Percentiles rank a stretch among this genome's conserved stretches.
Conservation (phyloP, 2,797 vertebrate genomes). For the Neomorphus geoffroyi region DNA sequence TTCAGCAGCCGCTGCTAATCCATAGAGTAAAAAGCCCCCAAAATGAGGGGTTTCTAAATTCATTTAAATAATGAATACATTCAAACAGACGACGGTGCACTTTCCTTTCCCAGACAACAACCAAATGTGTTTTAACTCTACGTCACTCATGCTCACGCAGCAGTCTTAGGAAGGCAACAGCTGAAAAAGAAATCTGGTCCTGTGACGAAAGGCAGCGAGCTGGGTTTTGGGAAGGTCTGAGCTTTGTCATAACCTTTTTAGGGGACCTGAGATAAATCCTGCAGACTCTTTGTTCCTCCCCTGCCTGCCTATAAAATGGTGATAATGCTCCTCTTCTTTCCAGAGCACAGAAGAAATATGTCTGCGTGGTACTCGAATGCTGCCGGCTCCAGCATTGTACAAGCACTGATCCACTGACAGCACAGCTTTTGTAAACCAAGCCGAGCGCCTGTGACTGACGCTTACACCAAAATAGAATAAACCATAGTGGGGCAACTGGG, state of each 20-base stretch:
- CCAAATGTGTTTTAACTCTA: not conserved
- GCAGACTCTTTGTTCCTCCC: not conserved
- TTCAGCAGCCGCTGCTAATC: not conserved
- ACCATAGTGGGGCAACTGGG: not conserved
- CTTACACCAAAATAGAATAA: not conserved
- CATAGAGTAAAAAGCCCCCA: not conserved
- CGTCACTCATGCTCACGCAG: rapidly evolving
- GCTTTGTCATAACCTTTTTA: not conserved
- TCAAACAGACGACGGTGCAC: rapidly evolving
- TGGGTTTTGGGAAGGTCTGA: not conserved
- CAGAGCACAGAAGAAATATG: not conserved
- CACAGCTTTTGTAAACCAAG: not conserved
- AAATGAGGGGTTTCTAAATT: not conserved
- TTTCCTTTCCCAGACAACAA: not conserved
- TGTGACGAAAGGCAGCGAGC: not conserved
- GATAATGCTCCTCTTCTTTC: not conserved
- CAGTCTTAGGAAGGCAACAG: not conserved
- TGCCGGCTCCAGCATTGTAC: not conserved
- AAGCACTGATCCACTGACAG: not conserved
- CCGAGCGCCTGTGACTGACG: not conserved
- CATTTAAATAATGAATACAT: not conserved
- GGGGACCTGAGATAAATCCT: not conserved
- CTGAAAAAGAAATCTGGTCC: not conserved
- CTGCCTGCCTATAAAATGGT: not conserved
- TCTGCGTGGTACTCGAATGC: not conserved